Conservation (phyloP, 2,113 vertebrate genomes). For the Amazona guildingii region DNA sequence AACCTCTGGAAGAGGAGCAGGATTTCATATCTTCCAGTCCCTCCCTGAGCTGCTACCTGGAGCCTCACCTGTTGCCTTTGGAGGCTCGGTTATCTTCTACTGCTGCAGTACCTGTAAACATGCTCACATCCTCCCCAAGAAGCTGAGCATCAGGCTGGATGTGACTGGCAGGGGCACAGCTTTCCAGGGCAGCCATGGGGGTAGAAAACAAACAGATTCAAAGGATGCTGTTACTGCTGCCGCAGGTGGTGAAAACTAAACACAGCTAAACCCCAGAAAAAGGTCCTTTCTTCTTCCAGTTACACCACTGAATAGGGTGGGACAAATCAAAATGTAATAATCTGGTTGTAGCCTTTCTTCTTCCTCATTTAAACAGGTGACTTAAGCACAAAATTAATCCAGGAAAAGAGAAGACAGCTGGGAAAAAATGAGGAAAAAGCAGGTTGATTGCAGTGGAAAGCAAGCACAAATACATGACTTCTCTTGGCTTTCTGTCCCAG, state of each 20-base stretch:
- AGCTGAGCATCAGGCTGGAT: background rate
- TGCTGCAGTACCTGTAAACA: background rate
- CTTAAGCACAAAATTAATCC: background rate
- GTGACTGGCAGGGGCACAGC: background rate
- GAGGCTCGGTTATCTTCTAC: background rate
- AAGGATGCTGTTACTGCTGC: background rate
- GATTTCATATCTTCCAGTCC: background rate
- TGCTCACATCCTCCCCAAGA: fast-evolving
- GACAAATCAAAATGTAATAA: background rate
- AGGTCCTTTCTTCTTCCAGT: background rate
- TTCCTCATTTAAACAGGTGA: background rate
- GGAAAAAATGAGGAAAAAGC: background rate
- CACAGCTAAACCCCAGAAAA: background rate
- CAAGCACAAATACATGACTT: background rate
- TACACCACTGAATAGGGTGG: background rate
- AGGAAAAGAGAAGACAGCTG: background rate
- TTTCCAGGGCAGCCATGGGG: background rate
- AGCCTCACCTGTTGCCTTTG: background rate
- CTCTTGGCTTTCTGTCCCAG: background rate
- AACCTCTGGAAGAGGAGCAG: background rate
- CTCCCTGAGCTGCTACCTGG: background rate
- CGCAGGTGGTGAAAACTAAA: background rate
- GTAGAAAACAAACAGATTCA: background rate
- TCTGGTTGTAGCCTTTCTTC: background rate
- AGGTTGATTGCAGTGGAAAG: background rate